These are phyloP conservation scores for Protophormia terraenovae DNA, from an alignment of 2,888 invertebrate species.

Conservation along the genomic window DNA sequence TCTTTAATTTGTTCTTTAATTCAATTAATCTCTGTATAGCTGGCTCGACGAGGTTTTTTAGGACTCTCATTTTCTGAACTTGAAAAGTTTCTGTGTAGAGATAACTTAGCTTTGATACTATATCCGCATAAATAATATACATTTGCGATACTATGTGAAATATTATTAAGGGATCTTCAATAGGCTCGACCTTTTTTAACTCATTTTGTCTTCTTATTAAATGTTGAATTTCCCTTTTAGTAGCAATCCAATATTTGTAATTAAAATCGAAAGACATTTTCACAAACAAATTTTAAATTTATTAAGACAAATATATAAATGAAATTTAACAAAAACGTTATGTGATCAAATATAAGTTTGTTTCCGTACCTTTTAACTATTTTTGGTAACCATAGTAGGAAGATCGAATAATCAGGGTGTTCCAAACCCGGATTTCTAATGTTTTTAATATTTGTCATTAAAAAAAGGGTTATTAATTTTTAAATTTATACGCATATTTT, in stretches of 20 bases:
- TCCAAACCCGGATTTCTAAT: too few relatives aligned
- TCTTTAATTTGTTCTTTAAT: slow-evolving; percentile 83
- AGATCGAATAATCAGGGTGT: too few relatives aligned
- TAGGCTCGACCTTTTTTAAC: slow-evolving; percentile 74
- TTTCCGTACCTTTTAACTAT: too few relatives aligned
- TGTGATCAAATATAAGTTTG: too few relatives aligned
- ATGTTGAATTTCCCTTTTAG: slow-evolving; percentile 80
- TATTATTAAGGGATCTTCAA: slow-evolving; percentile 71
- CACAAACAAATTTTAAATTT: slow-evolving; percentile 3
- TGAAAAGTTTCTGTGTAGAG: slow-evolving; percentile 78
- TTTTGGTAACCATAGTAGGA: too few relatives aligned
- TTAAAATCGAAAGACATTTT: slow-evolving; percentile 82
- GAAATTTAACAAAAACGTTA: too few relatives aligned
- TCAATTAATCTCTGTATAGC: slow-evolving; percentile 82
- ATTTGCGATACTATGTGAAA: slow-evolving; percentile 77
- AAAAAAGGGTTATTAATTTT: too few relatives aligned
- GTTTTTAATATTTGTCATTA: too few relatives aligned
- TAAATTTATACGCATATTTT: too few relatives aligned
- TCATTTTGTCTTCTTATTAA: slow-evolving; percentile 79
- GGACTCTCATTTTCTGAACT: slow-evolving; percentile 78
- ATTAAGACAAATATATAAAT: too few relatives aligned
- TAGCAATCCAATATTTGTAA: slow-evolving; percentile 82
- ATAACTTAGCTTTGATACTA: slow-evolving; percentile 78
- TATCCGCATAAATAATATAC: slow-evolving; percentile 76
- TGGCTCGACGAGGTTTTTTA: slow-evolving; percentile 74